Base-by-base conservation (phyloP, 1,140 invertebrate genomes). In the Caerostris darwini region DNA sequence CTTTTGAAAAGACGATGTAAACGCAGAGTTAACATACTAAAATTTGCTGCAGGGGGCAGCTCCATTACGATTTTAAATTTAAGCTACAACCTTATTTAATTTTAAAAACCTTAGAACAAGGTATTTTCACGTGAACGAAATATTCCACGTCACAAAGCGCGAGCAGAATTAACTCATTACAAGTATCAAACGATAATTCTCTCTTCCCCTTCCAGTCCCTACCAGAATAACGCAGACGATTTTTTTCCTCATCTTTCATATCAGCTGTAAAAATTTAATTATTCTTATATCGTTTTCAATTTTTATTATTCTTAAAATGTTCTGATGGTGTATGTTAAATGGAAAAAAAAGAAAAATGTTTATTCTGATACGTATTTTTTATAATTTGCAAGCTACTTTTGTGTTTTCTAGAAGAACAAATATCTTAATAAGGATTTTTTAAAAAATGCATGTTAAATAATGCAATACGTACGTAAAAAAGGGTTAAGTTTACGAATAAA, bases 1-100 rank as follows among this genome's bases (percentile, higher is more conserved):
- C 14, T 19, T 69, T 69, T 71, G 56, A 94, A 94, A 59, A 94
- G 71, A 56, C 3, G 14, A 64, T 93, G 53, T n/a, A 94, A 61
- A 89, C 85, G 54, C 61, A 83, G 69, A 7, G 85, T 57, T 54
- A 94, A n/a, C 85, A 94, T 94, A n/a, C 64, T 88, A 50, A 87
- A 94, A 94, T 87, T 83, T 6, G 81, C 14, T 34, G 14, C 10
- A 17, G 61, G 69, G 7, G 17, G 34, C 83, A 90, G 34, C 5
- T 88, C 34, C 53, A 58, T 81, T 53, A 53, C n/a, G 10, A 4
- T 77, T 77, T 53, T 53, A 50, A 77, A 5, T 50, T 50, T 53
- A 69, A 90, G 57, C 34, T 3, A 54, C 64, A 19, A 5, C 4
- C 17, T 7, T 10, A 54, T 57, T 19, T 12, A 56, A 34, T 8